Evolutionary conservation across 2,797 vertebrate genomes (phyloP), one percentile per base, ranked within the genome.

Genomic region (Sparidentex hasta): DNA sequence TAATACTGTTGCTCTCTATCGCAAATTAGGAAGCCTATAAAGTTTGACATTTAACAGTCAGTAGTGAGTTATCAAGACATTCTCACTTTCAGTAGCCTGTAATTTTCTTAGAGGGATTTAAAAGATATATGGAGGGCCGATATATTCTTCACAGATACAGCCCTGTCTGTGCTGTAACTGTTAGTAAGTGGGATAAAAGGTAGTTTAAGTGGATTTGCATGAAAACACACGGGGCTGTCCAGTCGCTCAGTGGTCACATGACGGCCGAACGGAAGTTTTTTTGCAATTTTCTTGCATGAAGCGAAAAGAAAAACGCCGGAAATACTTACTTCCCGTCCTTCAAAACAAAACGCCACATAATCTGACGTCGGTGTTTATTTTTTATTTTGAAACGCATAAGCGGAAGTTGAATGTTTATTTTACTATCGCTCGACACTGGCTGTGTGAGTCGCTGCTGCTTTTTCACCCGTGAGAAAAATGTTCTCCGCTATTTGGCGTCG

Each of bases 191-290:
- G 20, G 48, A 29, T 9, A 51, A 16, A 21, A 17, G 27, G 8
- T 27, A 11, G 27, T 65, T 64, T n/a, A 74, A 56, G 21, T 33
- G 16, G 2, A 80, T 68, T 57, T 54, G 6, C 43, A 65, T 51
- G 25, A 69, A 44, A 83, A 75, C 52, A 48, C 0, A 48, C 58
- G 16, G 27, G 69, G 8, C 58, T 66, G 81, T 64, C 65, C 63
- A 58, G n/a, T 17, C 6, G 62, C 18, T 74, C 25, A 14, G 14
- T 7, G 71, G 85, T 92, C 93, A 94, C 90, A 87, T 94, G 93
- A 93, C 33, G 63, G 38, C 69, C 55, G 46, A 48, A 54, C 88
- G 85, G 87, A 92, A 87, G 83, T 83, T 88, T 25, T 25, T 80
- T 65, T 44, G n/a, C 27, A 44, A 17, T 65, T 23, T 13, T 14